Percentiles rank a stretch among this genome's conserved stretches.
Evolutionary conservation across 2,113 vertebrate species (phyloP).

Genomic region (Puffinus mauretanicus): DNA sequence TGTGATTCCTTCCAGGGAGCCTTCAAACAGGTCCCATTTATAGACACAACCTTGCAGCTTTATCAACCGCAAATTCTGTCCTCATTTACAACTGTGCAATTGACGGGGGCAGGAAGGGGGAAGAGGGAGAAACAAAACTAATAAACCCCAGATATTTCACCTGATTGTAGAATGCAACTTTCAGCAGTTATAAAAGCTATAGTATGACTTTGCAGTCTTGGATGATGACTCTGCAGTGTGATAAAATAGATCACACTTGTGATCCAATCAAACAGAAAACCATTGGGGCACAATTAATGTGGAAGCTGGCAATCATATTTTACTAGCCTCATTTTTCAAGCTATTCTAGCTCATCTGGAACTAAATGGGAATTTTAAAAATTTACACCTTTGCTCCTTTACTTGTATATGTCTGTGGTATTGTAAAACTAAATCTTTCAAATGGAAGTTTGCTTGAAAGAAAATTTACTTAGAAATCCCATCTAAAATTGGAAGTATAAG

Average conservation of each 20-base stretch:
- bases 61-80: not conserved
- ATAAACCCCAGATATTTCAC: not conserved
- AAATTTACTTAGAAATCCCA: not conserved
- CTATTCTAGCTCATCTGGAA: not conserved
- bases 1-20: not conserved
- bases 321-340: not conserved
- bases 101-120: not conserved
- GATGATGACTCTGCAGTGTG: not conserved
- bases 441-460: not conserved
- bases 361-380: not conserved
- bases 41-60: not conserved
- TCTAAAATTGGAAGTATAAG: not conserved
- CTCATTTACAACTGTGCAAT: accelerated
- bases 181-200: not conserved
- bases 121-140: not conserved
- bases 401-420: not conserved
- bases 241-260: not conserved
- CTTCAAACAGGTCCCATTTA: not conserved
- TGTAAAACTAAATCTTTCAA: not conserved
- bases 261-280: not conserved
- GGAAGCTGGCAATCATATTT: not conserved
- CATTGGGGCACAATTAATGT: not conserved
- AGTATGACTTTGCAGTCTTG: not conserved
- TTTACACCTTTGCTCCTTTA: not conserved
- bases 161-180: not conserved